Conservation (phyloP, 35 echinoderm and acorn worm species). For the Lytechinus variegatus region DNA sequence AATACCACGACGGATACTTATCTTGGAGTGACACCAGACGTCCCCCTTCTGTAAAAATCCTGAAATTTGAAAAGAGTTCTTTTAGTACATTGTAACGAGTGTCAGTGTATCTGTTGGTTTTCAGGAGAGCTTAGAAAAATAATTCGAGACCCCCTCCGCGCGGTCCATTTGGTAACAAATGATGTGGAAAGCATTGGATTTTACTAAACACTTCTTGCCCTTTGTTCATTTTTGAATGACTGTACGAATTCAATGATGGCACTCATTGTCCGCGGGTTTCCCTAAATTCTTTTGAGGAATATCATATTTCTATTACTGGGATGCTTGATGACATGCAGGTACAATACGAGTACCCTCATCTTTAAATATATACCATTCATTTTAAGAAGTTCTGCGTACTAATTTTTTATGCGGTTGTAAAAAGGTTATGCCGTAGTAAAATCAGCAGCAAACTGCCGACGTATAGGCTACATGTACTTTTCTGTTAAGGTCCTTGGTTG, state of each 20-base stretch:
- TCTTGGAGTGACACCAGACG: neutral
- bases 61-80: neutral
- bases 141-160: neutral
- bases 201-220: conserved; percentile 10
- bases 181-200: neutral
- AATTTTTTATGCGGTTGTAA: too few relatives aligned
- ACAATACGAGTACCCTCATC: neutral
- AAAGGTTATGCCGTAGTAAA: neutral
- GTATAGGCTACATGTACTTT: neutral
- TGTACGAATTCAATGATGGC: neutral
- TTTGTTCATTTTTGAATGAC: neutral
- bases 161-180: conserved; percentile 22
- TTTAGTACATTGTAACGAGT: neutral
- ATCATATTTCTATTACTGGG: neutral
- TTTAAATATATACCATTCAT: neutral
- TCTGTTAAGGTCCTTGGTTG: too few relatives aligned
- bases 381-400: neutral
- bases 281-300: neutral
- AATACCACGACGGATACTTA: neutral
- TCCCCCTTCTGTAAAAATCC: neutral
- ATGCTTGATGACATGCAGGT: neutral
- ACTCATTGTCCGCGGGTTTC: neutral
- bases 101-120: neutral
- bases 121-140: neutral
- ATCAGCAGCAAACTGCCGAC: neutral